Base-by-base conservation (phyloP, 2,797 vertebrate species). In the Clangula hyemalis region DNA sequence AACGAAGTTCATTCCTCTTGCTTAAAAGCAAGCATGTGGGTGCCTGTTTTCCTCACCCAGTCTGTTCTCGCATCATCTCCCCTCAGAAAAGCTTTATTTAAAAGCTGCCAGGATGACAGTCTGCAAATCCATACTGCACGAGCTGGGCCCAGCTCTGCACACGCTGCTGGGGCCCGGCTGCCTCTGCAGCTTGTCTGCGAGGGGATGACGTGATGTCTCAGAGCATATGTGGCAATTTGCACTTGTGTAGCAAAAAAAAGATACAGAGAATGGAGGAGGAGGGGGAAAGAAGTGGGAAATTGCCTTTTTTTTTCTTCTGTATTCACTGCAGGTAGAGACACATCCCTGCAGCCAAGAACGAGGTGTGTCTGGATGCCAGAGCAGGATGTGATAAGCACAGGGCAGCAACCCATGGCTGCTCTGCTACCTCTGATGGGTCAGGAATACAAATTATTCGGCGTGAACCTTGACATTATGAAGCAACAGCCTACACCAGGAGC, bases 11-110 rank as follows among this genome's bases (percentile, higher is more conserved):
- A 60, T 82, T 71, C 45, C 73, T 82, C 32, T 36, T 65, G 62
- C 70, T 77, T 5, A 10, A 56, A 90, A 91, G 58, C 78, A 41
- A 84, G 70, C 68, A 39, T 2, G 36, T 77, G 45, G 84, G 73
- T 36, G 81, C 83, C 91, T 85, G 68, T 32, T 93, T 81, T 73
- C 85, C 76, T 88, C 89, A 14, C 36, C 87, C 61, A 6, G 16
- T 82, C 94, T 96, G 75, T 86, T 93, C 93, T 89, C 85, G 58
- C 93, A 73, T 15, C 85, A 22, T 20, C 54, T 68, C 53, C 60
- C 43, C 68, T 53, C 77, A 39, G 62, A 34, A 13, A 73, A 78
- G 73, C 71, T 49, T 6, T 24, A 8, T 72, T 13, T 69, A 1
- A 78, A 64, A 81, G 2, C 34, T 74, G 85, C 85, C 82, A 91